Percentiles rank a stretch among this genome's conserved stretches.
Evolutionary conservation across 2,113 vertebrate genomes (phyloP).

Genomic region (Elephas maximus): DNA sequence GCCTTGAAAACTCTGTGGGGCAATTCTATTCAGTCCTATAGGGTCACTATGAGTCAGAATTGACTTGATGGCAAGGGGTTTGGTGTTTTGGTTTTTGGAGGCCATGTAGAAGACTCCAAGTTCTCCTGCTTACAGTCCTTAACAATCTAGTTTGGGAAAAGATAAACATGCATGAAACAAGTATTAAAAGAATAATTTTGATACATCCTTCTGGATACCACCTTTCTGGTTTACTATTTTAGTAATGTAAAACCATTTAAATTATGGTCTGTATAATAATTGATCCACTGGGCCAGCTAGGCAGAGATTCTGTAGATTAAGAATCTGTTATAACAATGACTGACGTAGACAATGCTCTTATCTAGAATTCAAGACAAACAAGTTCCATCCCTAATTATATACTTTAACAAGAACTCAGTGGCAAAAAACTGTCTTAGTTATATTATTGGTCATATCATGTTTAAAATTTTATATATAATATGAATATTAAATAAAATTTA

Average conservation of each 20-base stretch:
- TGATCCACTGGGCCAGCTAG: background rate
- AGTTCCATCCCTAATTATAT: background rate
- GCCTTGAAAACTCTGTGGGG: too few species aligned
- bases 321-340: slow-evolving; percentile 41
- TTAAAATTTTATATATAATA: slow-evolving; percentile 43
- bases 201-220: slow-evolving; percentile 49
- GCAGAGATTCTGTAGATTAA: background rate
- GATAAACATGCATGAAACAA: slow-evolving; percentile 15
- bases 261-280: slow-evolving; percentile 1
- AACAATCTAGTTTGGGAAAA: slow-evolving; percentile 35
- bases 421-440: slow-evolving; percentile 40
- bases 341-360: background rate
- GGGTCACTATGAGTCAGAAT: background rate
- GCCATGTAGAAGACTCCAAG: background rate
- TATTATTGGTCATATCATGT: background rate
- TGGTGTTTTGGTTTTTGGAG: background rate
- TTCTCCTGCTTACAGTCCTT: background rate
- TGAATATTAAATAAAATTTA: slow-evolving; percentile 46
- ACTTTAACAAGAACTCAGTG: slow-evolving; percentile 9
- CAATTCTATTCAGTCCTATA: background rate
- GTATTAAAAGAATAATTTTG: slow-evolving; percentile 14
- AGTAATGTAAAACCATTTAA: slow-evolving; percentile 23
- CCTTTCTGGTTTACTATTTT: slow-evolving; percentile 50
- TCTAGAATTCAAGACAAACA: background rate
- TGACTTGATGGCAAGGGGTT: background rate